Evolutionary conservation across 2,113 vertebrate genomes (phyloP).

Genomic region (Zeus faber): DNA sequence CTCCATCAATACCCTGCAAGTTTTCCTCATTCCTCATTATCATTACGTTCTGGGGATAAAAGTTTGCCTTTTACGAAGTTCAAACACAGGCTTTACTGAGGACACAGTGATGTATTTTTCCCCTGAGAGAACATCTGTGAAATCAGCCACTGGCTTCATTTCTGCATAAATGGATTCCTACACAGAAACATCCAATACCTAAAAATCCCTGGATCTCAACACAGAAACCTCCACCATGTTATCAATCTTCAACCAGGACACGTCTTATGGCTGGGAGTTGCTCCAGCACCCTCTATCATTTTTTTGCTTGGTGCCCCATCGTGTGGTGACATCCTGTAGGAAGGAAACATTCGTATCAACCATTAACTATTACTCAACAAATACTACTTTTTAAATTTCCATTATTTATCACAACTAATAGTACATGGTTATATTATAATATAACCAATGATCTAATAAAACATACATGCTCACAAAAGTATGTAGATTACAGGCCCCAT

Average conservation of each 20-base stretch:
- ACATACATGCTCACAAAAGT: constrained; percentile 1
- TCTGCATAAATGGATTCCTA: constrained; percentile 24
- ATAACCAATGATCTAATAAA: neutral
- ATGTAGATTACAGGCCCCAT: neutral
- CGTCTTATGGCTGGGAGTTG: constrained; percentile 23
- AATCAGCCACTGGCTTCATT: constrained; percentile 20
- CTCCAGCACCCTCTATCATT: constrained; percentile 21
- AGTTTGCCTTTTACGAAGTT: constrained; percentile 21
- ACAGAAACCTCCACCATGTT: constrained; percentile 28
- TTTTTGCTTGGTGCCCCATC: constrained; percentile 17
- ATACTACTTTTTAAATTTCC: constrained; percentile 1
- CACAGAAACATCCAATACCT: constrained; percentile 24
- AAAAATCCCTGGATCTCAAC: too few species aligned
- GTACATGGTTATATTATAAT: neutral
- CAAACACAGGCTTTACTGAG: constrained; percentile 30
- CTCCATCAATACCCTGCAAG: constrained; percentile 20
- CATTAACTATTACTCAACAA: neutral
- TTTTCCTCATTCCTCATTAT: constrained; percentile 18
- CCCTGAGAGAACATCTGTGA: constrained; percentile 22
- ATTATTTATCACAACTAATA: neutral
- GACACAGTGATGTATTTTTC: constrained; percentile 31
- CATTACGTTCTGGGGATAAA: constrained; percentile 18
- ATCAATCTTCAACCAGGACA: constrained; percentile 28
- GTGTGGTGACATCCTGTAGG: constrained; percentile 2
- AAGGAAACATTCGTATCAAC: neutral